Conservation (phyloP, 2,797 vertebrate genomes). For the Prionace glauca region DNA sequence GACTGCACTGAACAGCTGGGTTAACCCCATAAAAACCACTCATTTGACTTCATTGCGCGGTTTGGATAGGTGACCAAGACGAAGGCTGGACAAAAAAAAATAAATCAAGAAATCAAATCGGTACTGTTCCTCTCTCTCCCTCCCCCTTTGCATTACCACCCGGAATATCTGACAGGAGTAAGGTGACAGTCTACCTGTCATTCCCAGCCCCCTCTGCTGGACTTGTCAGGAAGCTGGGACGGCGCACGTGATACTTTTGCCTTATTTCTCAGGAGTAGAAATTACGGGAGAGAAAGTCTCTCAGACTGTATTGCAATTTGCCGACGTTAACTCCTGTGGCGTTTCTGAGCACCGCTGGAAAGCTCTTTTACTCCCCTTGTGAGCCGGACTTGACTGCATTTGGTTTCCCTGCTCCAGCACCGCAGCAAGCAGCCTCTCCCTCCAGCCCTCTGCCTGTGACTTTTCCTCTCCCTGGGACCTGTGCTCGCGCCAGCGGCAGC, state of each 20-base stretch:
- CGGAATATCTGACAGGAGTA: neutral
- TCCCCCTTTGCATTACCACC: neutral
- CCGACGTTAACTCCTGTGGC: neutral
- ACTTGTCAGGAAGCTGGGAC: conserved; percentile 28
- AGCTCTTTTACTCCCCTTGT: neutral
- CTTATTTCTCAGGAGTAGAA: conserved; percentile 22
- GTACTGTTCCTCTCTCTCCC: neutral
- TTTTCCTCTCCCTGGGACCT: neutral
- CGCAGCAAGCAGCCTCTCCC: neutral
- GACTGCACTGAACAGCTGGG: neutral
- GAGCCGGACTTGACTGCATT: neutral
- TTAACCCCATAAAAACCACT: neutral
- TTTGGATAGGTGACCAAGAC: neutral
- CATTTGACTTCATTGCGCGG: neutral
- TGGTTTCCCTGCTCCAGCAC: neutral
- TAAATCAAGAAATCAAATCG: neutral
- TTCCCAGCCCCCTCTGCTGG: conserved; percentile 37
- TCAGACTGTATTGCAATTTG: neutral
- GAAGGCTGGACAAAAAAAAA: neutral
- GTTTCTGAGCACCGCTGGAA: neutral
- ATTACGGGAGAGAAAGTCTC: conserved; percentile 26
- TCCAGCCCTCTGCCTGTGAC: too few relatives aligned
- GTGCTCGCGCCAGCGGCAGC: neutral
- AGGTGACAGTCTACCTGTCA: conserved; percentile 13
- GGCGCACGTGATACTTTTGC: conserved; percentile 26